Conservation (phyloP, 2,888 invertebrate species). For the Rhorus exstirpatorius region DNA sequence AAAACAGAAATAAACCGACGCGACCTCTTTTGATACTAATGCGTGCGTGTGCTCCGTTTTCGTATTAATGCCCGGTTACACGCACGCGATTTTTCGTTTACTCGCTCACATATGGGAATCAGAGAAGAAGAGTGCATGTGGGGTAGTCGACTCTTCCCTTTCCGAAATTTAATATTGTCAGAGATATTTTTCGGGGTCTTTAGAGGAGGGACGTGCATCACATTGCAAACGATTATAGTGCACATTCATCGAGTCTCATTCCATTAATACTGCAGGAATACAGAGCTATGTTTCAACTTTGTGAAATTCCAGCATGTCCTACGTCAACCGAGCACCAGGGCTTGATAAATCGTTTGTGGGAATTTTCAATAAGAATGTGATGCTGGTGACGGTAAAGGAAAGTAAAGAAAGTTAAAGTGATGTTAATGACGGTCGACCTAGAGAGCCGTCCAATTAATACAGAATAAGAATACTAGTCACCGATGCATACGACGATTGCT, state of each 20-base stretch:
- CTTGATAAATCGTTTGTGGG: too few relatives aligned
- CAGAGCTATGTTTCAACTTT: slow-evolving; percentile 1
- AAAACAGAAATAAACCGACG: slow-evolving; percentile 21
- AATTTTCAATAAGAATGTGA: too few relatives aligned
- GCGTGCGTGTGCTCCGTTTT: slow-evolving; percentile 73
- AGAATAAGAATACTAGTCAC: too few relatives aligned
- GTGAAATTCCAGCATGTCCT: too few relatives aligned
- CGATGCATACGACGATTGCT: too few relatives aligned
- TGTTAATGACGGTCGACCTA: too few relatives aligned
- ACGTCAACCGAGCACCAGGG: too few relatives aligned
- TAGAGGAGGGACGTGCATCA: slow-evolving; percentile 49
- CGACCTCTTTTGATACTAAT: slow-evolving; percentile 75
- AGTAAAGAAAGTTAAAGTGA: too few relatives aligned
- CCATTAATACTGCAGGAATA: slow-evolving; percentile 40
- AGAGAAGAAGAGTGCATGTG: neutral
- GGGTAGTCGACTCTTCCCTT: neutral
- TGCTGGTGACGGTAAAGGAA: too few relatives aligned
- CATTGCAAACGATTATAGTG: slow-evolving; percentile 7
- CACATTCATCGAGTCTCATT: slow-evolving; percentile 38
- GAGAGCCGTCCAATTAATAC: too few relatives aligned
- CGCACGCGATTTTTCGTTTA: slow-evolving; percentile 65
- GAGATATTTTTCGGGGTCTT: slow-evolving; percentile 62
- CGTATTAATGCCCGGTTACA: slow-evolving; percentile 63
- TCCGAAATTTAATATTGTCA: slow-evolving; percentile 55
- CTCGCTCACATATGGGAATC: slow-evolving; percentile 31